Conservation (phyloP, 2,797 vertebrate species). For the Pterois miles region DNA sequence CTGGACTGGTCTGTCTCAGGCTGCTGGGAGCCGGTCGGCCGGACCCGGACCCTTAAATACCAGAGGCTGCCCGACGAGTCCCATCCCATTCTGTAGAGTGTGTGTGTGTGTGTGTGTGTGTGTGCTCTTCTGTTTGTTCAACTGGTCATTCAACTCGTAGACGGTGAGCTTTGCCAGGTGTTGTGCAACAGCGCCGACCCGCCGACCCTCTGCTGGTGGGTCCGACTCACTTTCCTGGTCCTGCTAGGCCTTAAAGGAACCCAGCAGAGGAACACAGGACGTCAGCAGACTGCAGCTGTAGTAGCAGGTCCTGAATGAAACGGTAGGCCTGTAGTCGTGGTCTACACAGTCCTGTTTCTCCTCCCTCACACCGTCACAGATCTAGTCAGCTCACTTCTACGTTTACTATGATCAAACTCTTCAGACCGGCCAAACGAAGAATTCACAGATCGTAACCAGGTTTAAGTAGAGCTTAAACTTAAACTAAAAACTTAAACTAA, state of each 20-base stretch:
- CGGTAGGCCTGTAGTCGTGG: too few species aligned
- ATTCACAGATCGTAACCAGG: too few species aligned
- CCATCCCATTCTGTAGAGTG: neutral
- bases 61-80: neutral
- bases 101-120: neutral
- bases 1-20: too few species aligned
- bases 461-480: too few species aligned
- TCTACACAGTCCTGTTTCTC: too few species aligned
- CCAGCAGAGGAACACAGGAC: neutral
- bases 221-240: neutral
- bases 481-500: too few species aligned
- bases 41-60: neutral
- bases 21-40: neutral
- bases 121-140: slow-evolving; percentile 46
- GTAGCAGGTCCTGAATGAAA: too few species aligned
- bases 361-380: too few species aligned
- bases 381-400: too few species aligned
- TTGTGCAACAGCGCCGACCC: slow-evolving; percentile 41
- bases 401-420: too few species aligned
- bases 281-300: too few species aligned
- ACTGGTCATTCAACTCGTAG: slow-evolving; percentile 59
- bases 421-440: too few species aligned
- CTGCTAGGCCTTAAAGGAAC: neutral
- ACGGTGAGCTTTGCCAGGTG: neutral
- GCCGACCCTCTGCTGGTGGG: neutral